Conservation (phyloP, 2,113 vertebrate genomes). For the Gorilla gorilla region DNA sequence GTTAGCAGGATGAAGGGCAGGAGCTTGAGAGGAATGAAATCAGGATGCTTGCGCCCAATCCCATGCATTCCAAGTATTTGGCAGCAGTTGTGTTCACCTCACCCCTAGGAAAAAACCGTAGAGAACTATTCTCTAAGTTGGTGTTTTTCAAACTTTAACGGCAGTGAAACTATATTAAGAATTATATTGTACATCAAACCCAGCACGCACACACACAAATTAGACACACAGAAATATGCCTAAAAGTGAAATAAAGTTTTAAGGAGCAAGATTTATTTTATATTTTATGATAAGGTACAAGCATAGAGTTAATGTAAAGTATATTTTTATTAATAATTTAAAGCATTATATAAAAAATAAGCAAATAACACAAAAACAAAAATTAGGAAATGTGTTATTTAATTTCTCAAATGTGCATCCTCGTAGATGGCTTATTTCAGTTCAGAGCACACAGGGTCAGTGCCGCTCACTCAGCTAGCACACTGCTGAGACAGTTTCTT, state of each 20-base stretch:
- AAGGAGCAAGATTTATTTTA: not conserved
- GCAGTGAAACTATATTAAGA: not conserved
- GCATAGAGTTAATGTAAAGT: not conserved
- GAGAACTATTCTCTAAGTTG: not conserved
- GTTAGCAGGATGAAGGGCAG: not conserved
- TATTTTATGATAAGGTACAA: not conserved
- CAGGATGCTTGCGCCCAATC: not conserved
- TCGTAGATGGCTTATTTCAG: not conserved
- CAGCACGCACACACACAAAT: not conserved
- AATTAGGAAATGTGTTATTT: not conserved
- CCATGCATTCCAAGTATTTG: not conserved
- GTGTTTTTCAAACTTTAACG: not conserved
- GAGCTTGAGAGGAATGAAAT: not conserved
- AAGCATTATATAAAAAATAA: not conserved
- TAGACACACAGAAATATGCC: not conserved
- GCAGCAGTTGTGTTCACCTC: not conserved
- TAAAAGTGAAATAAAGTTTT: not conserved
- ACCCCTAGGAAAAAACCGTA: not conserved
- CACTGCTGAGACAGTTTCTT: not conserved
- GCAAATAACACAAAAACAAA: not conserved
- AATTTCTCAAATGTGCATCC: not conserved
- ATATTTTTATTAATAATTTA: not conserved
- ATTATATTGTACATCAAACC: not conserved
- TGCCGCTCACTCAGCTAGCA: not conserved
- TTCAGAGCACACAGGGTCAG: not conserved